phyloP scores from a whole-genome alignment of 1,140 invertebrate species.

The Drosophila sproati region DNA sequence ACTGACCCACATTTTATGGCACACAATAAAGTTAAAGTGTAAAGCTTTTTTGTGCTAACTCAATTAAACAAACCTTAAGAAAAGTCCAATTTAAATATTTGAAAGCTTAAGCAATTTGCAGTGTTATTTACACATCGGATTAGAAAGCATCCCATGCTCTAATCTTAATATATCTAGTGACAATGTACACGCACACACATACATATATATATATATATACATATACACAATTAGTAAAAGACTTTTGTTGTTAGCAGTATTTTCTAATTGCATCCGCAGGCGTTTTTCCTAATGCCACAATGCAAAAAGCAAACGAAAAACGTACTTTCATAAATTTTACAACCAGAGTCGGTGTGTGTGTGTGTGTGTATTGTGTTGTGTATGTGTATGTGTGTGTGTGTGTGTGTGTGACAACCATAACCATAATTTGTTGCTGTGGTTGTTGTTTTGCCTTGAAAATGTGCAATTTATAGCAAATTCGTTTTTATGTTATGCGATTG shows the following conservation, averaged over 20 bases:
- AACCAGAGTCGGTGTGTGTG: conserved; percentile 19
- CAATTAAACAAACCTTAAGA: background rate
- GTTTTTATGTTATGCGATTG: conserved; percentile 56
- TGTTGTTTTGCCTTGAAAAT: conserved; percentile 52
- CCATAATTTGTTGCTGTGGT: conserved; percentile 57
- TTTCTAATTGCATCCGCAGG: conserved; percentile 77
- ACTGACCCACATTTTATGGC: background rate
- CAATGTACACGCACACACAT: conserved; percentile 7
- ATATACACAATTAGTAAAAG: background rate
- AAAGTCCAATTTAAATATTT: background rate
- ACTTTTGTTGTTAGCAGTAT: conserved; percentile 25
- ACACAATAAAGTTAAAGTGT: no score
- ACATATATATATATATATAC: conserved; percentile 4
- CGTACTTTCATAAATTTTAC: conserved; percentile 58
- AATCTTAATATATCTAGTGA: background rate
- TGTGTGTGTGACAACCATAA: conserved; percentile 43
- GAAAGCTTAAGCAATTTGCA: conserved; percentile 7
- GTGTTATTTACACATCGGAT: background rate
- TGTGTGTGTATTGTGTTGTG: background rate
- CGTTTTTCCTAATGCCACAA: conserved; percentile 52
- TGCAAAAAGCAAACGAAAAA: conserved; percentile 61
- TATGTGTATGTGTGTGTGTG: conserved; percentile 24
- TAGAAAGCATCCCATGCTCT: background rate
- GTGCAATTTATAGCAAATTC: conserved; percentile 65
- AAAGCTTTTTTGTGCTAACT: no score